Percentiles rank a stretch among this genome's conserved stretches.
Conservation (phyloP, 2,113 vertebrate genomes). For the Parus major region DNA sequence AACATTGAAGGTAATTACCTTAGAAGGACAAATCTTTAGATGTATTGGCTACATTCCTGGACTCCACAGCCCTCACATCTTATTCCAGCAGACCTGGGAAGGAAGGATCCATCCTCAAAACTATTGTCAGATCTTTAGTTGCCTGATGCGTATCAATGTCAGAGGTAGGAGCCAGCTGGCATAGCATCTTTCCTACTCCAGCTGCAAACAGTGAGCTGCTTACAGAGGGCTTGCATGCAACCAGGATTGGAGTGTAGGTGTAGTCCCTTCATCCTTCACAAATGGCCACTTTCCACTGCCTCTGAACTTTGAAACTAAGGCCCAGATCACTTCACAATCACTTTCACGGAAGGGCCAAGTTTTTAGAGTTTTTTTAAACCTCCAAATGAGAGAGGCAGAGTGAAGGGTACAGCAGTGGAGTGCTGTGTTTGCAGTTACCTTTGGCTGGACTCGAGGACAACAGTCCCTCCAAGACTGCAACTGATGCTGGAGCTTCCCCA, state of each 20-base stretch:
- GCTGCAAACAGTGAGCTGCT: background rate
- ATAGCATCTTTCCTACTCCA: background rate
- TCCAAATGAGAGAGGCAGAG: fast-evolving
- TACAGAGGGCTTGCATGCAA: background rate
- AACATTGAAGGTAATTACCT: background rate
- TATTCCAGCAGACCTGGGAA: background rate
- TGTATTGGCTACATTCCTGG: background rate
- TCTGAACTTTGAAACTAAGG: background rate
- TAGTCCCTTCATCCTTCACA: background rate
- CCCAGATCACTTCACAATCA: background rate
- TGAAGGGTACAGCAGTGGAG: background rate
- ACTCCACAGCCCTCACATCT: background rate
- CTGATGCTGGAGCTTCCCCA: background rate
- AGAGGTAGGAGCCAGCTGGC: background rate
- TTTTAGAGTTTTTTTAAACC: background rate
- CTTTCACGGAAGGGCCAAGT: background rate
- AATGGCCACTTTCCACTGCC: background rate
- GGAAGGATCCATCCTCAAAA: background rate
- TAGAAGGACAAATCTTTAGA: background rate
- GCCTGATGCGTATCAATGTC: background rate
- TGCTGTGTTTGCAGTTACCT: background rate
- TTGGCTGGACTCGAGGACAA: background rate
- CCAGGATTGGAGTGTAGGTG: background rate
- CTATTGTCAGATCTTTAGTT: background rate
- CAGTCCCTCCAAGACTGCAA: background rate